A percentile compares a stretch with the other conserved stretches of the same genome.
phyloP scores from a whole-genome alignment of 1,140 invertebrate species.

The Drosophila pseudoobscura region DNA sequence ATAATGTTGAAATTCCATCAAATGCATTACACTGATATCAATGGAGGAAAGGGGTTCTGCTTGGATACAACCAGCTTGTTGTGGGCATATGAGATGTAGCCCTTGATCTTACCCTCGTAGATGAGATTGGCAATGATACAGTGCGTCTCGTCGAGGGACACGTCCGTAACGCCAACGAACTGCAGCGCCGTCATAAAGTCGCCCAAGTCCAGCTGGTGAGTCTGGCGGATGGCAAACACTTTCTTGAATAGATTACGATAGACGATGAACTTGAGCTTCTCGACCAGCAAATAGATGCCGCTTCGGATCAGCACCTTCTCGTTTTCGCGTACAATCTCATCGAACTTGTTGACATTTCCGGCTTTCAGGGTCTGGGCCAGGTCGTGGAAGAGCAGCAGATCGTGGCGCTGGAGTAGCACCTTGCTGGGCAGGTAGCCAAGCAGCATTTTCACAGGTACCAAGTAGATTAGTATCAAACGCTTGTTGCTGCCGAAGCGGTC shows the following conservation, averaged over 20 bases:
- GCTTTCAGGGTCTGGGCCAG: slow-evolving; percentile 93
- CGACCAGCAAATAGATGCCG: slow-evolving; percentile 98
- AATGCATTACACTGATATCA: slow-evolving; percentile 83
- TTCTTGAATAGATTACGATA: slow-evolving; percentile 98
- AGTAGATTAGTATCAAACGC: slow-evolving; percentile 95
- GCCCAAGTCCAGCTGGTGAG: slow-evolving; percentile 95
- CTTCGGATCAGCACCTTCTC: slow-evolving; percentile 97
- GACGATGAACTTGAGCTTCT: slow-evolving; percentile 97
- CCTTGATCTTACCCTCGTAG: slow-evolving; percentile 96
- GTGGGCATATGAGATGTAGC: slow-evolving; percentile 98
- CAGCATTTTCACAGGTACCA: slow-evolving; percentile 98
- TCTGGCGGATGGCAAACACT: slow-evolving; percentile 94
- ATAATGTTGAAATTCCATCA: slow-evolving; percentile 1
- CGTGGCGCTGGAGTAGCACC: slow-evolving; percentile 93
- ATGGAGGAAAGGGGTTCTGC: slow-evolving; percentile 95
- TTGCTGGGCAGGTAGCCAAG: slow-evolving; percentile 95
- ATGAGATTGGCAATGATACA: slow-evolving; percentile 99
- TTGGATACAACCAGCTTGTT: slow-evolving; percentile 99
- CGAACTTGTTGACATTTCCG: slow-evolving; percentile 94
- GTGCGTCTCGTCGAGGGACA: slow-evolving; percentile 96
- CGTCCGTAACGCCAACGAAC: slow-evolving; percentile 91
- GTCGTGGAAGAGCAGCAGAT: slow-evolving; percentile 95
- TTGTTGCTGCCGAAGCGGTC: slow-evolving; percentile 94
- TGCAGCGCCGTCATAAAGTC: slow-evolving; percentile 92
- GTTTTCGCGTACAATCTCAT: slow-evolving; percentile 92